A percentile compares a stretch with the other conserved stretches of the same genome.
Conservation (phyloP, 2,888 invertebrate species). For the Xanthostigma xanthostigma region DNA sequence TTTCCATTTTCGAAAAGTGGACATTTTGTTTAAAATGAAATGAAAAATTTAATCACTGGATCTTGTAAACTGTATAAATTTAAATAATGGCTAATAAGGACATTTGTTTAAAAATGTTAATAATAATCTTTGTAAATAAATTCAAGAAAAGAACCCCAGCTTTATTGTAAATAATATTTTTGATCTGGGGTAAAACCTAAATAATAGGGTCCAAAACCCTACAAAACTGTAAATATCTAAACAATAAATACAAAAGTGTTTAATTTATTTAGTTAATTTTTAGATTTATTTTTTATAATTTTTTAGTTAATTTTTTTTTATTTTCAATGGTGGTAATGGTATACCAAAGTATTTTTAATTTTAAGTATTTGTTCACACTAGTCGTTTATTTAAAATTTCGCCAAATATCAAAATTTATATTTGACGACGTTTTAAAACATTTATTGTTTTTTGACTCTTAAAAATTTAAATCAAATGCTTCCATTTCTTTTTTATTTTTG, state of each 20-base stretch:
- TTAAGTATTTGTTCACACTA: not conserved
- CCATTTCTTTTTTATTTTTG: too few relatives aligned
- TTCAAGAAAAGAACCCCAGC: not conserved
- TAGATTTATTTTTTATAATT: slow-evolving; percentile 1
- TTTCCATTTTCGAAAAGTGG: not conserved
- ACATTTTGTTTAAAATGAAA: not conserved
- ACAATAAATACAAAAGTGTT: not conserved
- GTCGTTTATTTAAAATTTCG: too few relatives aligned
- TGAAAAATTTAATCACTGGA: slow-evolving; percentile 1
- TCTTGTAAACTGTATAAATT: slow-evolving; percentile 5
- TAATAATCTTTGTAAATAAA: not conserved
- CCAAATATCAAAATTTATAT: too few relatives aligned
- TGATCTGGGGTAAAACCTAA: not conserved
- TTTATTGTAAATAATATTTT: slow-evolving; percentile 1
- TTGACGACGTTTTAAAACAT: too few relatives aligned
- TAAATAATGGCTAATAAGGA: too few relatives aligned
- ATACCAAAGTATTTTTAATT: not conserved
- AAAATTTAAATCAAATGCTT: too few relatives aligned
- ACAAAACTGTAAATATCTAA: not conserved
- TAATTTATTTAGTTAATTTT: slow-evolving; percentile 1
- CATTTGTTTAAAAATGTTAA: too few relatives aligned
- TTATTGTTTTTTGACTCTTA: too few relatives aligned
- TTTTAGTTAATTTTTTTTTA: not conserved
- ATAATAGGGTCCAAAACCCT: not conserved
- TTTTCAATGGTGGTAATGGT: not conserved